These are phyloP conservation scores for Heteronetta atricapilla DNA, from an alignment of 2,113 vertebrate species.

Conservation along the genomic window DNA sequence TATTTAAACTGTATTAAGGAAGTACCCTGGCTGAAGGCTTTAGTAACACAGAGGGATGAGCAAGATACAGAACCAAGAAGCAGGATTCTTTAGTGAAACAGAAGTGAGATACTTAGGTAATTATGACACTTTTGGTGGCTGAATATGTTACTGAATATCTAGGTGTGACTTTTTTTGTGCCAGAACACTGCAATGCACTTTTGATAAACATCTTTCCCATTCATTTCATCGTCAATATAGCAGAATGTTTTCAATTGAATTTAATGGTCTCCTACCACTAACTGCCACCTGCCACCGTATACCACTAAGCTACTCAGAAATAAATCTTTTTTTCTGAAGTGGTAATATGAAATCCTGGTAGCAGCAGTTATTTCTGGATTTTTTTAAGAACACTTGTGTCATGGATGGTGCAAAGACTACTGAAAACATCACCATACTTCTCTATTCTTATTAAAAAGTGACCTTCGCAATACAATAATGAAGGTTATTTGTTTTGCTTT, in stretches of 20 bases:
- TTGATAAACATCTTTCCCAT: neutral
- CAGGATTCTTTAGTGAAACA: neutral
- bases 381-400: neutral
- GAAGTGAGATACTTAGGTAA: accelerated
- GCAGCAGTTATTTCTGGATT: neutral
- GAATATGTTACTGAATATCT: neutral
- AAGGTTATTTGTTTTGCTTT: neutral
- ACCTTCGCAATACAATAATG: neutral
- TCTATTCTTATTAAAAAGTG: neutral
- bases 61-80: neutral
- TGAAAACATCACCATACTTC: neutral
- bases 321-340: neutral
- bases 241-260: neutral
- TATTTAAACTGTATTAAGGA: neutral
- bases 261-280: neutral
- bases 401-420: neutral
- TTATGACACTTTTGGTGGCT: neutral
- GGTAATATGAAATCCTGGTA: neutral
- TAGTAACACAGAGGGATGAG: neutral
- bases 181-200: neutral
- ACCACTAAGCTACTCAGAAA: neutral
- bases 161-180: neutral
- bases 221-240: neutral
- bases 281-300: neutral
- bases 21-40: neutral